Evolutionary conservation across 2,888 invertebrate genomes (phyloP).

Genomic region (Amphipyra berbera): DNA sequence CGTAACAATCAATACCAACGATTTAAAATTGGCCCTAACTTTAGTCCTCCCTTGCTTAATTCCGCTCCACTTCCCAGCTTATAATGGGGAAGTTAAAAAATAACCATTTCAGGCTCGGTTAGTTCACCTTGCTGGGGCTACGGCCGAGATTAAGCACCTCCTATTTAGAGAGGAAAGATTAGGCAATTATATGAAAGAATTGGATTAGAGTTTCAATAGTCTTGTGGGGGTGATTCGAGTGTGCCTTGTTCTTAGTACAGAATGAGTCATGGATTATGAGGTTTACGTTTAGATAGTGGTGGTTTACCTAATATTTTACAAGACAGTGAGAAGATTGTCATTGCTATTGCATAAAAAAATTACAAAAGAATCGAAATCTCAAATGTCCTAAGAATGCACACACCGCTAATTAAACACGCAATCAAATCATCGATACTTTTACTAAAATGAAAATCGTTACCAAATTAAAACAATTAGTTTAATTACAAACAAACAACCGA

Average conservation of each 20-base stretch:
- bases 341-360: not conserved
- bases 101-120: constrained; percentile 85
- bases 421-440: constrained; percentile 50
- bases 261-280: constrained; percentile 4
- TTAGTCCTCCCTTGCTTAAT: constrained; percentile 74
- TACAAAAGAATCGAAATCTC: not conserved
- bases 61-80: constrained; percentile 67
- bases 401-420: constrained; percentile 38
- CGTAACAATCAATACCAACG: constrained; percentile 81
- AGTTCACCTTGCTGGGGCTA: constrained; percentile 73
- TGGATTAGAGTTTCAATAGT: constrained; percentile 69
- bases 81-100: constrained; percentile 79
- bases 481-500: constrained; percentile 51
- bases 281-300: not conserved
- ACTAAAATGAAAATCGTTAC: constrained; percentile 43
- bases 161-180: constrained; percentile 81
- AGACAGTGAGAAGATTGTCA: too few relatives aligned
- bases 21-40: constrained; percentile 78
- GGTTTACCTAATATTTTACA: not conserved
- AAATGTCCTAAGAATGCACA: not conserved
- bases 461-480: constrained; percentile 58
- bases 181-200: constrained; percentile 82
- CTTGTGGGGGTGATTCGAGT: constrained; percentile 52
- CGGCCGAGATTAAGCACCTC: constrained; percentile 70
- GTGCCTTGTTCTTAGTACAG: constrained; percentile 35